A percentile compares a stretch with the other conserved stretches of the same genome.
phyloP scores from a whole-genome alignment of 2,113 vertebrate genomes.

The Pogonocichla stellata region DNA sequence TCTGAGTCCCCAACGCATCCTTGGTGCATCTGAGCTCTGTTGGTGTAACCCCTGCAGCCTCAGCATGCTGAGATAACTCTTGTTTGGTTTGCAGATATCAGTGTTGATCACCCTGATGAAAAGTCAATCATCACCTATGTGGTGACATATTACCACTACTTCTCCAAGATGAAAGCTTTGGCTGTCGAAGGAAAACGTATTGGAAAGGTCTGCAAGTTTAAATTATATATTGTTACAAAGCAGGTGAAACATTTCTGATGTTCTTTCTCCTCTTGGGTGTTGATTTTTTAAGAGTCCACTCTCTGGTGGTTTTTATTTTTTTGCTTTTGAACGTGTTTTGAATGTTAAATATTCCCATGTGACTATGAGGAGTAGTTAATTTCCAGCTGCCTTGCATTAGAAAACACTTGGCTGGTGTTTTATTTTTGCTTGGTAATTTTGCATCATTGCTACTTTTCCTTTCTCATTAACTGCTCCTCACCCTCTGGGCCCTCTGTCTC shows the following conservation, averaged over 20 bases:
- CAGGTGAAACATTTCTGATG: background rate
- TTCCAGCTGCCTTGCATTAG: background rate
- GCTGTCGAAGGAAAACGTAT: constrained; percentile 97
- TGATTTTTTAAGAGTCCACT: background rate
- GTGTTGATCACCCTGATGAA: constrained; percentile 96
- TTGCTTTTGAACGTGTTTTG: background rate
- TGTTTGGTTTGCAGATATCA: constrained; percentile 86
- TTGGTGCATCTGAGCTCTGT: background rate
- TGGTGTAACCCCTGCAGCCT: background rate
- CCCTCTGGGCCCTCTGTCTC: background rate
- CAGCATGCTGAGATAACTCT: background rate
- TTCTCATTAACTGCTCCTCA: background rate
- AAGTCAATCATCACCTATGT: constrained; percentile 98
- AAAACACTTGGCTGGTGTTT: background rate
- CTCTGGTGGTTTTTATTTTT: background rate
- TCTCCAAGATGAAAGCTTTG: constrained; percentile 98
- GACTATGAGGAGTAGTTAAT: background rate
- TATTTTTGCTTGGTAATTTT: constrained; percentile 2
- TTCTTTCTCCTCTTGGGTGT: background rate
- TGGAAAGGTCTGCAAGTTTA: constrained; percentile 84
- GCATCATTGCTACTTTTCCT: background rate
- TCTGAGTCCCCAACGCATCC: background rate
- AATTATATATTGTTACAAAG: background rate
- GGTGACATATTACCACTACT: constrained; percentile 98
- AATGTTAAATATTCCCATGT: background rate